Base-by-base conservation (phyloP, 2,797 vertebrate genomes). In the Protosalanx chinensis region DNA sequence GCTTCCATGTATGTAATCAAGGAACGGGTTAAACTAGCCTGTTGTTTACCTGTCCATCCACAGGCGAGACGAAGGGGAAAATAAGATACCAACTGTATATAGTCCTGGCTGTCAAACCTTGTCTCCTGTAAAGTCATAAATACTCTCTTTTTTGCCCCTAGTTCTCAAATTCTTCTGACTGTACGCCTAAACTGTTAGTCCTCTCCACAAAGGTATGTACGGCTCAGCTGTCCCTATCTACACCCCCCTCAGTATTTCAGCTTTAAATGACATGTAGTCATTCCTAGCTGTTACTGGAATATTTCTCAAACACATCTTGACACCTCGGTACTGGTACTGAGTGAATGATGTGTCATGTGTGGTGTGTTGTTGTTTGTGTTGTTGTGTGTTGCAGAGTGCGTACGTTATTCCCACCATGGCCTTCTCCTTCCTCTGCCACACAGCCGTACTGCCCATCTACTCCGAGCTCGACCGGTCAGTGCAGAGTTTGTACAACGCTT, bases 401-500 rank as follows among this genome's bases (percentile, higher is more conserved):
- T 99, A 94, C 67, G 94, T 95, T 70, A 86, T 98, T 80, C 97
- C 97, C 76, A 97, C 95, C 20, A 95, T 98, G 96, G 94, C 96
- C 18, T 98, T 98, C 89, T 98, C 97, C 85, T 99, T 98, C 82
- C 92, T 99, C 76, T 99, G 98, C 91, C 97, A 99, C 87, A 98
- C 97, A 0, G 94, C 96, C 13, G 76, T 98, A 79, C 88, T 99
- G 81, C 97, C 96, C 32, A 95, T 99, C 85, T 99, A 98, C 86
- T 96, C 95, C 74, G 98, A 98, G 79, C 93, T 99, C 76, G 92
- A 85, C 75, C 92, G 94, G 97, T 98, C 87, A 81, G 88, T 71
- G 23, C 8, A 5, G 5, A 33, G 60, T 3, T 63, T 5, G 1
- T 29, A 27, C 8, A 13, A 29, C 10, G 4, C 30, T 8, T 7